Base-by-base conservation (phyloP, 2,888 invertebrate genomes). In the Lysandra coridon region DNA sequence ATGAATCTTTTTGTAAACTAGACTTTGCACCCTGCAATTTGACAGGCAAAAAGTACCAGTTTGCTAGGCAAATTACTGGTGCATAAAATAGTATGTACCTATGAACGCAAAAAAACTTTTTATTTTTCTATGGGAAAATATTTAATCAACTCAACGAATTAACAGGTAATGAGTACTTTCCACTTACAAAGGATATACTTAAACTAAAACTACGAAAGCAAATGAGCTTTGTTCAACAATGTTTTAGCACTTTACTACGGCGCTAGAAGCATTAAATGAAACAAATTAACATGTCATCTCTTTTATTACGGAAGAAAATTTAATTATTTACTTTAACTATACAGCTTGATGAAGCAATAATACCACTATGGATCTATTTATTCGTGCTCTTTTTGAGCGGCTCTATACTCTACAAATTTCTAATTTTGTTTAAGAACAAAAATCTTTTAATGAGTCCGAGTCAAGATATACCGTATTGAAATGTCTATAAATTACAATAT, bases 181-280 rank as follows among this genome's bases (percentile, higher is more conserved):
- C 2, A 33, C 33, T 10, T 30, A 57, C 53, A 76, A 53, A 53
- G 53, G 33, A 49, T 57, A 57, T 17, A 53, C 57, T 53, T 33
- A 57, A 76, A 76, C 17, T 57, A 33, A 53, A 75, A 44, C 75
- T 49, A 75, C 17, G 53, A 53, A 57, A 76, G 76, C 17, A 76
- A 76, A 76, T 76, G 33, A 76, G 57, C 33, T 76, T 14, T 76
- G 76, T 53, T 17, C 30, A 53, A 76, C 75, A 53, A n/a, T 76
- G 57, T 44, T 49, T 75, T 23, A 74, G 49, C 73, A 73, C 12
- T 64, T 64, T 17, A 23, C 44, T 17, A 30, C 30, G 30, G 5
- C 5, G 53, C 6, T 53, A 37, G 53, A 2, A 30, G 49, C 2
- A 6, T 12, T 30, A 17, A 44, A 49, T 75, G 49, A 14, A 76